A percentile compares a stretch with the other conserved stretches of the same genome.
These are phyloP conservation scores for Lates calcarifer DNA, from an alignment of 2,113 vertebrate species.

Conservation along the genomic window DNA sequence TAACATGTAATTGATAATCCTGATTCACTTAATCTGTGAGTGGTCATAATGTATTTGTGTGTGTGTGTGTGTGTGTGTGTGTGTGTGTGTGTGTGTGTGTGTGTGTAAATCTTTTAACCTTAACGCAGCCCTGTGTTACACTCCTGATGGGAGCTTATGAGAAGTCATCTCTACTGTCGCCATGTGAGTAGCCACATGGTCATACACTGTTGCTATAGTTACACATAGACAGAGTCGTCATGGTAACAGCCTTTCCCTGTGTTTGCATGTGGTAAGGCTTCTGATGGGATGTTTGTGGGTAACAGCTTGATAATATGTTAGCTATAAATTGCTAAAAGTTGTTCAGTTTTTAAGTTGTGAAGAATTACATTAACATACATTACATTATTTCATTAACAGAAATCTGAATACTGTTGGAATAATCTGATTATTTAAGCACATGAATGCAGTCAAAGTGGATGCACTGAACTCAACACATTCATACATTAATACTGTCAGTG, in stretches of 20 bases:
- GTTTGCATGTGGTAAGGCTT: not conserved
- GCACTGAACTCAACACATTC: too few relatives aligned
- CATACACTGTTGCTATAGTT: constrained; percentile 31
- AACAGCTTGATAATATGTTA: too few relatives aligned
- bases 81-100: not conserved
- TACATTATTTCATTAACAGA: too few relatives aligned
- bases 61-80: not conserved
- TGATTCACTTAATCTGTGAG: too few relatives aligned
- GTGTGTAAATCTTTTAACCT: not conserved
- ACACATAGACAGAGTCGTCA: constrained; percentile 21
- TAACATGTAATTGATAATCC: too few relatives aligned
- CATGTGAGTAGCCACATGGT: constrained; percentile 52
- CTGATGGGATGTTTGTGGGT: too few relatives aligned
- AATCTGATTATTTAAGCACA: too few relatives aligned
- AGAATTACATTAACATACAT: too few relatives aligned
- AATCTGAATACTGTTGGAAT: too few relatives aligned
- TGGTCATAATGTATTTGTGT: not conserved
- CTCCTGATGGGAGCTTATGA: constrained; percentile 65
- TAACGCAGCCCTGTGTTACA: constrained; percentile 47
- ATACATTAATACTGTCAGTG: not conserved
- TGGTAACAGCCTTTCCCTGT: constrained; percentile 15
- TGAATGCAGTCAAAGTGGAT: too few relatives aligned
- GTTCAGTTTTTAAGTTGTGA: too few relatives aligned
- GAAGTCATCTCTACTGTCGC: constrained; percentile 1
- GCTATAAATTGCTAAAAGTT: too few relatives aligned